A percentile compares a stretch with the other conserved stretches of the same genome.
Evolutionary conservation across 2,888 invertebrate species (phyloP).

Genomic region (Monoplex corrugatus): DNA sequence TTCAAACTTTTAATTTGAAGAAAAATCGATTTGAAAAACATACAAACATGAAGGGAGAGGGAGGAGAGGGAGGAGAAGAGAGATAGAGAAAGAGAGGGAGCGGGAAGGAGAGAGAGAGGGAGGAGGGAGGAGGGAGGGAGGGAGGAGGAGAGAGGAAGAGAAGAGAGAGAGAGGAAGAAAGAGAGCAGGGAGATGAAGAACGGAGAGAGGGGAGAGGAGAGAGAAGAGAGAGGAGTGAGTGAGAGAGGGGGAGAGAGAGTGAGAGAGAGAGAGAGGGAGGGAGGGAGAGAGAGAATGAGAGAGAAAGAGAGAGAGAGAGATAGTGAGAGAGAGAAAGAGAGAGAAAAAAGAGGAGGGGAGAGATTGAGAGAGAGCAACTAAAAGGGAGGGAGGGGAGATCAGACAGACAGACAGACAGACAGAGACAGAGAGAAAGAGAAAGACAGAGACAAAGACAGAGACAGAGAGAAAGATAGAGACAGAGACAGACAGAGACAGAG

Average conservation of each 20-base stretch:
- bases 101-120: not conserved
- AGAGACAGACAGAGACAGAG: no score
- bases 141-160: not conserved
- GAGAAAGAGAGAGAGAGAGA: not conserved
- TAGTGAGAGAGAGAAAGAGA: not conserved
- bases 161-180: not conserved
- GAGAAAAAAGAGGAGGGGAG: not conserved
- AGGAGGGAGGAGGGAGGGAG: not conserved
- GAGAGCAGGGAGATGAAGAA: not conserved
- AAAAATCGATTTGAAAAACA: no score
- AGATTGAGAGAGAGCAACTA: not conserved
- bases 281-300: not conserved
- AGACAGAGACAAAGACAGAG: no score
- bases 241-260: not conserved
- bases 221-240: no score
- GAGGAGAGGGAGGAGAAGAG: not conserved
- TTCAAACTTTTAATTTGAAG: no score
- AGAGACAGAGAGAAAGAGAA: no score
- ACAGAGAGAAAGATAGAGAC: no score
- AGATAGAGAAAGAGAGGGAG: not conserved
- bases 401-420: no score
- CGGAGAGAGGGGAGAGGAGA: not conserved
- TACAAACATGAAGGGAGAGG: constrained; percentile 11
- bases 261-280: not conserved
- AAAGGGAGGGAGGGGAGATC: no score